Evolutionary conservation across 2,113 vertebrate genomes (phyloP).

Genomic region (Stigmatopora nigra): DNA sequence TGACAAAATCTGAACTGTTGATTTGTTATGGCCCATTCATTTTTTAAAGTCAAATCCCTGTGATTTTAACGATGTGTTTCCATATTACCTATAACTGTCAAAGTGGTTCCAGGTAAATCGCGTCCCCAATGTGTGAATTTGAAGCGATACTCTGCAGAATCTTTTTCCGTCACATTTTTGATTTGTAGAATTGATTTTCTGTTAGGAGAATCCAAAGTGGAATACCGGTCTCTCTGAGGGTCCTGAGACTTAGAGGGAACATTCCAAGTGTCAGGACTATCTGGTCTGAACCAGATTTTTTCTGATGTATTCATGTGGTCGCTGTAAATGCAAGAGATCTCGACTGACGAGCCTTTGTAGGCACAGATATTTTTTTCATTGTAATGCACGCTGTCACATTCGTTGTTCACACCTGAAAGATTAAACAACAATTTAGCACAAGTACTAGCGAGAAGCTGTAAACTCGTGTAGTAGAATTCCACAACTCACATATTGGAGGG

Average conservation of each 20-base stretch:
- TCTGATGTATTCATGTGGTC: accelerated
- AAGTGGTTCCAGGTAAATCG: slow-evolving; percentile 2
- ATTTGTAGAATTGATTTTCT: not conserved
- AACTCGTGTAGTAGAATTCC: not conserved
- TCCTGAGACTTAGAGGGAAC: not conserved
- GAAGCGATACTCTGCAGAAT: slow-evolving; percentile 15
- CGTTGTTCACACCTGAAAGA: not conserved
- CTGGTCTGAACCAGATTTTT: not conserved
- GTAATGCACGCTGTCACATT: not conserved
- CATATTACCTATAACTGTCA: slow-evolving; percentile 7
- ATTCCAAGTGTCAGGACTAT: not conserved
- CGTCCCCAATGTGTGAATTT: not conserved
- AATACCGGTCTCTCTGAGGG: not conserved
- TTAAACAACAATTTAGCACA: not conserved
- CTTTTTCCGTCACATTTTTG: slow-evolving; percentile 6
- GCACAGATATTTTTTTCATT: not conserved
- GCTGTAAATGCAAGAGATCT: not conserved
- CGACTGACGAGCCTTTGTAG: not conserved
- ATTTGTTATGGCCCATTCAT: not conserved
- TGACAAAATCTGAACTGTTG: not conserved
- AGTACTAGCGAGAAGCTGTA: too few species aligned
- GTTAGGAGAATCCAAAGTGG: accelerated
- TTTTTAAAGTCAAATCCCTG: not conserved
- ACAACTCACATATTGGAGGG: slow-evolving; percentile 4
- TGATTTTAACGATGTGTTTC: not conserved